Base-by-base conservation (phyloP, 2,888 invertebrate species). In the Ellobium chinense region DNA sequence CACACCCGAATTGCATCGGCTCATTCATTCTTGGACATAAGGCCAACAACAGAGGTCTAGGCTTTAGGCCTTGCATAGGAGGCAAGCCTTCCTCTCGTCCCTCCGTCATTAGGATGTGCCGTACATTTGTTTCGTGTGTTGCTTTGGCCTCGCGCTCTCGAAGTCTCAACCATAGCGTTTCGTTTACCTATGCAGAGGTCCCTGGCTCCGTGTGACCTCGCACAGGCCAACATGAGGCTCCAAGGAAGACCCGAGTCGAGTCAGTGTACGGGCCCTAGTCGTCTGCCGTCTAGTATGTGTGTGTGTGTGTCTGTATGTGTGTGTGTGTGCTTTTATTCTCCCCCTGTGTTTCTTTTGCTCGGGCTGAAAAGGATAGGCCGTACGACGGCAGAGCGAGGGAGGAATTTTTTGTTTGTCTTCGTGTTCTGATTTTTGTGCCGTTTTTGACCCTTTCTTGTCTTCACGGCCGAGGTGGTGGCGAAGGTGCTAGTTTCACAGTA, bases 151-250 rank as follows among this genome's bases (percentile, higher is more conserved):
- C 31, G 5, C 56, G 21, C 56, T 54, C 69, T 70, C n/a, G 46
- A 3, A n/a, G n/a, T 65, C 65, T 68, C 68, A 46, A 68, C 9
- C 68, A 56, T 34, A 56, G n/a, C 70, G 54, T 31, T 56, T 34
- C 70, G 56, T 70, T 70, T 70, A 70, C 70, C 70, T 70, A 34
- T 56, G 70, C 70, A 2, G n/a, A 24, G 70, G 54, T 56, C 69
- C 46, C 69, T 39, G n/a, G 34, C 56, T 70, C 56, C 70, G n/a
- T 27, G 34, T 70, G 56, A 31, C 56, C 70, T 54, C 68, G 27
- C 27, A 39, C 36, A 68, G 68, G 34, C 70, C 70, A n/a, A n/a
- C n/a, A 29, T 5, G 37, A 56, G 70, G 70, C 70, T 46, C 70
- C 70, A 70, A 54, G 54, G n/a, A 46, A 70, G 70, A 70, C 70